Base-by-base conservation (phyloP, 2,113 vertebrate genomes). In the Pomatorhinus ruficollis region DNA sequence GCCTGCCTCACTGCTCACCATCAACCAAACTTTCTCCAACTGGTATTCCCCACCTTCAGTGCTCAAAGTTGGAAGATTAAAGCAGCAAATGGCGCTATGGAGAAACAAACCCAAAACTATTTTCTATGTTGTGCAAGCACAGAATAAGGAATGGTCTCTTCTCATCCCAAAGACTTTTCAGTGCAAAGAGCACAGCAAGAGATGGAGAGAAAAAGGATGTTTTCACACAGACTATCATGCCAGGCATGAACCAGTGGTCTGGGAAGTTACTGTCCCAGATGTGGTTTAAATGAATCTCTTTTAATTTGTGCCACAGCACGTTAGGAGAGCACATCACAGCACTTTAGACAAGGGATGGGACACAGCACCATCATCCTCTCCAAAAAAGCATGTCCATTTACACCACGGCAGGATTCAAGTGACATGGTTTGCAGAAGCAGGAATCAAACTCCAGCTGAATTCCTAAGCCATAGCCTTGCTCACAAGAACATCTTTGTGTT, bases 401-500 rank as follows among this genome's bases (percentile, higher is more conserved):
- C 25, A 17, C 22, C 40, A 8, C 0, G 2, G 37, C 40, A 59
- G 28, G n/a, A 28, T 31, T 33, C 45, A 17, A 49, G 80, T 1
- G 15, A 47, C 15, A 21, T 13, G 39, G 15, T 66, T 69, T 56
- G 44, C 57, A 28, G 57, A 53, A 52, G 35, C 25, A 33, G 49
- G 84, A 89, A 61, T 57, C 40, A 14, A 57, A 52, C 7, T 47
- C 24, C 4, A 6, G 2, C 3, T 3, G 57, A 42, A 69, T 91
- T 56, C 39, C 2, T 44, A 75, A 49, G 8, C 39, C 4, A 2
- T 15, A 88, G 52, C 33, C 30, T 39, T 2, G n/a, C 69, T 80
- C 69, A 79, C 60, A 89, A 71, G 65, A 92, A n/a, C 20, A 19
- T 35, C 81, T 91, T 87, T 79, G 69, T 95, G 56, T 24, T 68